Percentiles rank a stretch among this genome's conserved stretches.
These are phyloP conservation scores for Cephus sareptanus DNA, from an alignment of 2,888 invertebrate genomes.

Conservation along the genomic window DNA sequence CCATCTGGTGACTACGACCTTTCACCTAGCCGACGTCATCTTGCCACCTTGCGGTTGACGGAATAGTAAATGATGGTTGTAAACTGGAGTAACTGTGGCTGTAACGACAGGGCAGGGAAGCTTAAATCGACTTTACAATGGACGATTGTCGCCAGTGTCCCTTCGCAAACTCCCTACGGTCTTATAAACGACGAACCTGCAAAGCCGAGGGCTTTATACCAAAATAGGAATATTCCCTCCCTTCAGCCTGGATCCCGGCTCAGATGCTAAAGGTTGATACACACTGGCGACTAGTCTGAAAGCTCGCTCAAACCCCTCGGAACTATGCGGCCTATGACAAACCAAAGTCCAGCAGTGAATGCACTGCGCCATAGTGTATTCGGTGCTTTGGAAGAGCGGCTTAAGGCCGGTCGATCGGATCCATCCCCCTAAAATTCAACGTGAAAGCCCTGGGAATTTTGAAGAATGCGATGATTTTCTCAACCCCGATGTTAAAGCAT, in stretches of 20 bases:
- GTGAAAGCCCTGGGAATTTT: neutral
- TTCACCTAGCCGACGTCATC: neutral
- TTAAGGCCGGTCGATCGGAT: neutral
- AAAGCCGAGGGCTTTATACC: neutral
- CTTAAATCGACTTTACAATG: conserved; percentile 14
- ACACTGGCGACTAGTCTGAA: neutral
- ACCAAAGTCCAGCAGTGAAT: neutral
- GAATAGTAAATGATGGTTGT: neutral
- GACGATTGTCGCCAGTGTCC: conserved; percentile 15
- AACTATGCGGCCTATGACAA: neutral
- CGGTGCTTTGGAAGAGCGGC: neutral
- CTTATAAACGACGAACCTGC: conserved; percentile 7
- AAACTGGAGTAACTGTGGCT: neutral
- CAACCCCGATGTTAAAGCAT: neutral
- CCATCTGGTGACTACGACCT: neutral
- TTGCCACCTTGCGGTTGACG: neutral
- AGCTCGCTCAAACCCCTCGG: neutral
- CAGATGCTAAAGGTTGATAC: neutral
- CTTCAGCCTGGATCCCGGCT: neutral
- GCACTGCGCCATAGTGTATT: neutral
- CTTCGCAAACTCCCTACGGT: conserved; percentile 4
- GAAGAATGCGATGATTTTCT: neutral
- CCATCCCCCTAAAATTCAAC: neutral
- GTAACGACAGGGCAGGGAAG: neutral
- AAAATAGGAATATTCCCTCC: neutral